Evolutionary conservation across 2,888 invertebrate species (phyloP), one percentile per base, ranked within the genome.

Genomic region (Morpho helenor): DNA sequence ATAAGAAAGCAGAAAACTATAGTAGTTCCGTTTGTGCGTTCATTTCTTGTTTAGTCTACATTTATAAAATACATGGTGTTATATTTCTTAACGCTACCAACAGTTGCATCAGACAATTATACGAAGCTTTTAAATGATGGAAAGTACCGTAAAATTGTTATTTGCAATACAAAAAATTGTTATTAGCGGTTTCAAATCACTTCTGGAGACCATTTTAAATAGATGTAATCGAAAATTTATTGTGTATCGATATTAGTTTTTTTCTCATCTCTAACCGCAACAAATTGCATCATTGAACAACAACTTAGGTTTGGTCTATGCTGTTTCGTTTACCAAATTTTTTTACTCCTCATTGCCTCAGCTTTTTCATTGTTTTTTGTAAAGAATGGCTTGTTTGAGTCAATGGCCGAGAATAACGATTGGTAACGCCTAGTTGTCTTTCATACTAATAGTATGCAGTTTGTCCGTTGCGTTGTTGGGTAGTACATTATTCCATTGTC

Each of bases 321-420:
- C 77, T 78, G 75, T 78, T 79, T 74, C 69, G 74, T 76, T 84
- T 79, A 79, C 81, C 80, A 75, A 84, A 82, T 81, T 87, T 81
- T 81, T 81, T 81, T 77, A 79, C 77, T 76, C 77, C 61, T 48
- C 59, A 69, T 69, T 73, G 72, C 72, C 74, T 71, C 68, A 74
- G 73, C 71, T 70, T 74, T 75, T 74, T 75, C 77, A 79, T 84
- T 82, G 82, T 84, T 76, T 31, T 76, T 69, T 67, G 56, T 56
- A 70, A 76, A 83, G 83, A 84, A 84, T 81, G 74, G 74, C 62
- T 62, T 31, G 9, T 49, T 31, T 49, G 52, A 57, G 59, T 49
- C 57, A 45, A 57, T 48, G 62, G 51, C 60, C 62, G 57, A 49
- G 57, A 62, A 57, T 40, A 52, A 10, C 50, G 61, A 68, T 68